Percentiles rank a stretch among this genome's conserved stretches.
Conservation (phyloP, 92 coral and sea anemone genomes). For the Porites cylindrica region DNA sequence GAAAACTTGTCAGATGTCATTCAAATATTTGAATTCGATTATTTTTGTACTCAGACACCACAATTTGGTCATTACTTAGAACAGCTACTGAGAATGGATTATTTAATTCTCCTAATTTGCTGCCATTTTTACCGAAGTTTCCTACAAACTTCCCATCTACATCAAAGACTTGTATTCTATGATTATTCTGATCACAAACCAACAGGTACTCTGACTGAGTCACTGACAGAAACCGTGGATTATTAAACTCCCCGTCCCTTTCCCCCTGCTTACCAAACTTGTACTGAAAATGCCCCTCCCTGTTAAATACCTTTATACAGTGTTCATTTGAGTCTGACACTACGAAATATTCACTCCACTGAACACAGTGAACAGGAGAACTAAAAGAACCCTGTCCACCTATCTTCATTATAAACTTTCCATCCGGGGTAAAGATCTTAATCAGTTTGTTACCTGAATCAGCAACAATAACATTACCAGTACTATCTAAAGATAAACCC, state of each 20-base stretch:
- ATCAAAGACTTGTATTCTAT: neutral
- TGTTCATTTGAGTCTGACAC: too few species aligned
- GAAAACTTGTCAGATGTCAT: too few species aligned
- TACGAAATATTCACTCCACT: too few species aligned
- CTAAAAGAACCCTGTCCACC: too few species aligned
- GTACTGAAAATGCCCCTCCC: neutral
- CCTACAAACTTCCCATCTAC: neutral
- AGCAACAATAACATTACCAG: too few species aligned
- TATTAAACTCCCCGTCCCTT: neutral
- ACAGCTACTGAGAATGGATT: neutral
- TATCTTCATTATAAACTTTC: too few species aligned
- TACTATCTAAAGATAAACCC: too few species aligned
- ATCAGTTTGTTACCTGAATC: too few species aligned
- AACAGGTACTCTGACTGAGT: neutral
- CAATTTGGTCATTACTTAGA: neutral
- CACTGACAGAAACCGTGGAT: neutral
- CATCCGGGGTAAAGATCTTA: too few species aligned
- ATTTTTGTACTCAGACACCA: neutral
- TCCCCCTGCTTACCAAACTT: neutral
- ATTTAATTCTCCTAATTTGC: neutral
- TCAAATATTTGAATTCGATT: neutral
- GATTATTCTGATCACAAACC: neutral
- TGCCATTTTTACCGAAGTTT: conserved; percentile 1
- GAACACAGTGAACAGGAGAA: too few species aligned
- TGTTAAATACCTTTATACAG: too few species aligned